Percentiles rank a stretch among this genome's conserved stretches.
Conservation (phyloP, 35 echinoderm and acorn worm species). For the Acanthaster planci region DNA sequence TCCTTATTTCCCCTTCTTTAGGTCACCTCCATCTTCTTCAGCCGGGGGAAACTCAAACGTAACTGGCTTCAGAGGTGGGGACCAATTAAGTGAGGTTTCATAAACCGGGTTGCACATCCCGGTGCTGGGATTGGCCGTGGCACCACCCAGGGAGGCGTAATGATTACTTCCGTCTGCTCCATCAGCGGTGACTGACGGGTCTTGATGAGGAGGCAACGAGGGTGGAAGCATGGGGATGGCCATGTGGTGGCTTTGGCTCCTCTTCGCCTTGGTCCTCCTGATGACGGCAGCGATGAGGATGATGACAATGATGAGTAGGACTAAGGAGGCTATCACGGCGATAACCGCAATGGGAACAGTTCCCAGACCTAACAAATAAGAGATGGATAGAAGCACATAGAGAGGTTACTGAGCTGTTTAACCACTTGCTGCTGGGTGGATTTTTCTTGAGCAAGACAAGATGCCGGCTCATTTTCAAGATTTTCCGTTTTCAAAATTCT, state of each 20-base stretch:
- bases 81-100: background rate
- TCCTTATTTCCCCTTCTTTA: too few species aligned
- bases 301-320: background rate
- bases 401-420: too few species aligned
- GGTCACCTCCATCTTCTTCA: background rate
- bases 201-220: background rate
- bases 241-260: background rate
- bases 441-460: too few species aligned
- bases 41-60: slow-evolving; percentile 1
- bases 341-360: background rate
- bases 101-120: background rate
- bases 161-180: too few species aligned
- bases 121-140: background rate
- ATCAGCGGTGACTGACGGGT: too few species aligned
- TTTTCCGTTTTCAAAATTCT: too few species aligned
- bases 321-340: background rate
- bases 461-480: too few species aligned
- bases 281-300: background rate
- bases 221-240: background rate
- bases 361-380: too few species aligned
- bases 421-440: too few species aligned
- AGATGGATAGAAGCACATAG: too few species aligned
- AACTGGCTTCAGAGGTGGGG: background rate
- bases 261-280: background rate
- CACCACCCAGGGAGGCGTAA: background rate